Conservation (phyloP, 2,888 invertebrate species). For the Drosophila planitibia region DNA sequence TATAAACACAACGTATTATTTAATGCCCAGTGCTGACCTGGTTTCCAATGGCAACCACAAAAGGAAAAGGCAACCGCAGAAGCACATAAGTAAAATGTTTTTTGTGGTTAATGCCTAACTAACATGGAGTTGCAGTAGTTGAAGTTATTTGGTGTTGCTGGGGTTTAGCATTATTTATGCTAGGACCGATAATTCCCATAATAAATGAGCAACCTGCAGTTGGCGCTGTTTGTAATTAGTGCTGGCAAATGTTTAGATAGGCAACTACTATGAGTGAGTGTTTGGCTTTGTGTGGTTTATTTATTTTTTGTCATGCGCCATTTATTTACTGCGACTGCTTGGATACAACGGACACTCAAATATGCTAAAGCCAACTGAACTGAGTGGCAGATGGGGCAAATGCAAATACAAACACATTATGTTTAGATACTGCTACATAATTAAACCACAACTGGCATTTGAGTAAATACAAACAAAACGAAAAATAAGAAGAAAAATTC, state of each 20-base stretch:
- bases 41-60: constrained; percentile 41
- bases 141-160: constrained; percentile 20
- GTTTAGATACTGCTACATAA: constrained; percentile 66
- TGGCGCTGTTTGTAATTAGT: constrained; percentile 57
- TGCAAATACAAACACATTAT: constrained; percentile 61
- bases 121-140: constrained; percentile 15
- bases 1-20: constrained; percentile 39
- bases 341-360: constrained; percentile 54
- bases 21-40: constrained; percentile 43
- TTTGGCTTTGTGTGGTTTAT: constrained; percentile 42
- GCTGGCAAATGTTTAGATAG: constrained; percentile 65
- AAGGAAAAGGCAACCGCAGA: constrained; percentile 55
- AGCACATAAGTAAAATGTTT: constrained; percentile 60
- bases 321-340: constrained; percentile 57
- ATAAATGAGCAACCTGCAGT: constrained; percentile 61
- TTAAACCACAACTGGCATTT: constrained; percentile 64
- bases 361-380: constrained; percentile 53
- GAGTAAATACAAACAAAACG: constrained; percentile 43
- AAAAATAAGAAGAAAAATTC: constrained; percentile 3
- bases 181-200: constrained; percentile 63
- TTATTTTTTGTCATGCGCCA: constrained; percentile 66
- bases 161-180: constrained; percentile 61
- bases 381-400: constrained; percentile 9
- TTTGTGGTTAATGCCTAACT: constrained; percentile 48
- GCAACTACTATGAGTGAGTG: constrained; percentile 10